phyloP scores from a whole-genome alignment of 2,113 vertebrate genomes.

The Otus sunia region DNA sequence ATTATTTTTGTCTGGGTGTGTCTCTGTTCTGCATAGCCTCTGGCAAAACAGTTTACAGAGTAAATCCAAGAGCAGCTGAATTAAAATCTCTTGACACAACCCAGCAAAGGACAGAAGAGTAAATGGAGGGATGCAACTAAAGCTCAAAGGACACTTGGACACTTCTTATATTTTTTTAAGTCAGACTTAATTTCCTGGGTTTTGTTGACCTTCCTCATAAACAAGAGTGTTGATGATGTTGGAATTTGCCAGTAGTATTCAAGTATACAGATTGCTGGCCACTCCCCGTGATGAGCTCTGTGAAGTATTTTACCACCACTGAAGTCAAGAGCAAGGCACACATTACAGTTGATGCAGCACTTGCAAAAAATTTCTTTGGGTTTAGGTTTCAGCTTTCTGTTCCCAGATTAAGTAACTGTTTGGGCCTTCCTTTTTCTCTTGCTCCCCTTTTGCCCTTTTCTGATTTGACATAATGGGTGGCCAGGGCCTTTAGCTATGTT shows the following conservation, averaged over 20 bases:
- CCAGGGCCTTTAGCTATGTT: neutral
- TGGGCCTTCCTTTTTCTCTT: neutral
- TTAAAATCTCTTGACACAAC: neutral
- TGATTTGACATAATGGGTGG: neutral
- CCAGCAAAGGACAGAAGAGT: neutral
- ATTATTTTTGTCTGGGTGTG: neutral
- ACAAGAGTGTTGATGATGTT: neutral
- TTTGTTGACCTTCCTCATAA: neutral
- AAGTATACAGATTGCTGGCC: neutral
- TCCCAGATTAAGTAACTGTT: neutral
- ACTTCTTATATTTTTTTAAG: no score
- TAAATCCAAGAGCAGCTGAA: neutral
- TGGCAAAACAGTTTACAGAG: neutral
- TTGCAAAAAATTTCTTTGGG: neutral
- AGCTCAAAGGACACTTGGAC: neutral
- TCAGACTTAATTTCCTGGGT: neutral
- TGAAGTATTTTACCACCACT: neutral
- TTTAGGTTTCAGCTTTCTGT: neutral
- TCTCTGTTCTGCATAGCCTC: neutral
- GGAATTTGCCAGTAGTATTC: neutral
- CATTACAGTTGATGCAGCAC: neutral
- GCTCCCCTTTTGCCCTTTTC: neutral
- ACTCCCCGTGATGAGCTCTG: neutral
- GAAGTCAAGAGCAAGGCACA: neutral
- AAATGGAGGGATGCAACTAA: neutral